Evolutionary conservation across 2,888 invertebrate genomes (phyloP).

Genomic region (Drosophila lutescens): DNA sequence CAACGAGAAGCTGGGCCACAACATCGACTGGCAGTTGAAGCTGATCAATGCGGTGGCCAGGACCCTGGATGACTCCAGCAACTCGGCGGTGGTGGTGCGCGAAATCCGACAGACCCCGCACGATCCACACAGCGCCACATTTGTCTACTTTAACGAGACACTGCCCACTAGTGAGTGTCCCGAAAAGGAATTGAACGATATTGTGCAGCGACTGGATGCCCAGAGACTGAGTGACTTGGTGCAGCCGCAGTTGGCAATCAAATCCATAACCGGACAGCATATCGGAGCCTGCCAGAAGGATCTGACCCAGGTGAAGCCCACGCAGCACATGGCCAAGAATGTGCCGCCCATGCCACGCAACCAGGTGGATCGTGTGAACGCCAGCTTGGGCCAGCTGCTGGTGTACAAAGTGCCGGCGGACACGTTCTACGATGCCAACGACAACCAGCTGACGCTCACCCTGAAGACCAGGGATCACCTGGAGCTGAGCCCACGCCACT

Average conservation of each 20-base stretch:
- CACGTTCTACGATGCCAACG: constrained; percentile 95
- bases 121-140: constrained; percentile 86
- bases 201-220: constrained; percentile 85
- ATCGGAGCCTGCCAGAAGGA: constrained; percentile 88
- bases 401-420: constrained; percentile 93
- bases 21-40: constrained; percentile 91
- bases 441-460: constrained; percentile 90
- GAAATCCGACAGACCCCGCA: constrained; percentile 82
- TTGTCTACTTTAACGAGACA: constrained; percentile 92
- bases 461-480: constrained; percentile 90
- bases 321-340: constrained; percentile 87
- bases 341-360: constrained; percentile 92
- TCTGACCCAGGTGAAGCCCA: constrained; percentile 85
- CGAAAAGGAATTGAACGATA: constrained; percentile 88
- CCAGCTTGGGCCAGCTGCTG: constrained; percentile 92
- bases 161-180: constrained; percentile 91
- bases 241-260: constrained; percentile 88
- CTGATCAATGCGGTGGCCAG: constrained; percentile 85
- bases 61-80: constrained; percentile 84
- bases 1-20: constrained; percentile 87
- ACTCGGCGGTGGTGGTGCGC: constrained; percentile 81
- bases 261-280: constrained; percentile 88
- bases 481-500: constrained; percentile 88
- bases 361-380: constrained; percentile 93
- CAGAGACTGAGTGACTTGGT: constrained; percentile 87